Base-by-base conservation (phyloP, 1,140 invertebrate species). In the Patella vulgata region DNA sequence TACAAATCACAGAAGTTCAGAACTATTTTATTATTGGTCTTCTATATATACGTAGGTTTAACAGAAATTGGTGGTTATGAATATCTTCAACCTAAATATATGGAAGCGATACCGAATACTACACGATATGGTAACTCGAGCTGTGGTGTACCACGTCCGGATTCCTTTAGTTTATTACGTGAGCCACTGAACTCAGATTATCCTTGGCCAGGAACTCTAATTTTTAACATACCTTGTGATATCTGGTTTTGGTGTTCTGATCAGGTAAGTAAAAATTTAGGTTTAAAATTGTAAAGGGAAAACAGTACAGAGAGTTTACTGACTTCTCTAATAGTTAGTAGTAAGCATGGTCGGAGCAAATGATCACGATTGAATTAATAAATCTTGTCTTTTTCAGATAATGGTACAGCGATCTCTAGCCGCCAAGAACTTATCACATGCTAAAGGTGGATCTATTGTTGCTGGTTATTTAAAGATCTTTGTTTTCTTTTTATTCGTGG, bases 161-260 rank as follows among this genome's bases (percentile, higher is more conserved):
- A 87, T 67, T 73, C 84, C 9, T 79, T 86, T 70, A 79, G 85
- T 60, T 76, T 87, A 27, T 81, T 87, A 55, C 72, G 85, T 4
- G 59, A 69, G 28, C 44, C 70, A 6, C 47, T 72, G 3, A 77
- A 79, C 3, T 83, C 85, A 62, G 65, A 73, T 60, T 68, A 87
- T 25, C 87, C 87, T 1, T 88, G 87, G 87, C 80, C 85, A 6
- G 87, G 86, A 8, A 78, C 85, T 50, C 63, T 84, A 30, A 81
- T 87, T 62, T 86, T 86, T 5, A 62, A 87, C 9, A 84, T 84
- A 0, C 80, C 87, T 39, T 82, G 81, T n/a, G 79, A 82, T 17
- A 80, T 88, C 46, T 86, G 86, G 85, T 87, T 87, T 60, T 87
- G 87, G 87, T 88, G 87, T 65, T 85, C 85, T 1, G 86, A 87